Conservation (phyloP, 2,113 vertebrate species). For the Podocnemis expansa region DNA sequence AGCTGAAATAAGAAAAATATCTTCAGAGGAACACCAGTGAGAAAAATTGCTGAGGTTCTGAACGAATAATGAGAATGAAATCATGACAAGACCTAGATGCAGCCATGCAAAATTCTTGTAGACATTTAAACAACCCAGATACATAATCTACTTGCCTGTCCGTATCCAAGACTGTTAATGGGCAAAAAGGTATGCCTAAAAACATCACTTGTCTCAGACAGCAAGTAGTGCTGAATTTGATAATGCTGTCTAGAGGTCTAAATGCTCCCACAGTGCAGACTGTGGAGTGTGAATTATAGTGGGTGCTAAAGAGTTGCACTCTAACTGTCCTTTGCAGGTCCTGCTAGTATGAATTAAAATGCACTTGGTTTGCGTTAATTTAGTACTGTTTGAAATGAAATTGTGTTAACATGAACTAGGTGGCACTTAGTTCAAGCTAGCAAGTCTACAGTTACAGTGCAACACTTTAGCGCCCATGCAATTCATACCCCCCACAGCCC, state of each 20-base stretch:
- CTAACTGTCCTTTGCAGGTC: background rate
- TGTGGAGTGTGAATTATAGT: background rate
- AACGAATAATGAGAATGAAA: background rate
- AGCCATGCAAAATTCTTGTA: background rate
- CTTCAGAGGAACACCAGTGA: background rate
- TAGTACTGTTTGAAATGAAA: background rate
- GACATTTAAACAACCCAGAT: background rate
- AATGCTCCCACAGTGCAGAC: background rate
- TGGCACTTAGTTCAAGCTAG: background rate
- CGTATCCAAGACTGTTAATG: background rate
- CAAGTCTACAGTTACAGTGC: background rate
- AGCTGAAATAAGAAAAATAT: conserved; percentile 6
- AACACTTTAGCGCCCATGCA: background rate
- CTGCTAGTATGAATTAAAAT: background rate
- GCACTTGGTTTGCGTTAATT: background rate
- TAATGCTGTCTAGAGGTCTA: background rate
- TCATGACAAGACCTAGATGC: background rate
- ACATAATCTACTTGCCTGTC: background rate
- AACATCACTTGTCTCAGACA: rapidly evolving
- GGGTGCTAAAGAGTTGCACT: background rate
- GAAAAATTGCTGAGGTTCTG: background rate
- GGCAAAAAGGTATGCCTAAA: rapidly evolving
- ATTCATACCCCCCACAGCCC: background rate
- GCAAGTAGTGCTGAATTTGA: background rate
- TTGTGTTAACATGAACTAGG: background rate